Base-by-base conservation (phyloP, 2,888 invertebrate genomes). In the Timandra comae region DNA sequence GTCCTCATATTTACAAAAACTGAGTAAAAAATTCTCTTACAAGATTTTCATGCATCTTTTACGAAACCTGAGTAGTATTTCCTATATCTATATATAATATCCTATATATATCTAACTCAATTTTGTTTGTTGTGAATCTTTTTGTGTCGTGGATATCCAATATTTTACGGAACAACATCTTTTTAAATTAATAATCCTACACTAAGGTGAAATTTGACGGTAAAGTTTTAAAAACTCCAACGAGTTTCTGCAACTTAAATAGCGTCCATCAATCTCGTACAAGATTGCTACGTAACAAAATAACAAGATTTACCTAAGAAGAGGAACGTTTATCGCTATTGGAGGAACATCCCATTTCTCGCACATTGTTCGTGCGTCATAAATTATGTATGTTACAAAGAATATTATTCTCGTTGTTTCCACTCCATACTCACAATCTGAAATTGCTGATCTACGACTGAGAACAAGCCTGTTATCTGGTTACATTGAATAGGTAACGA, bases 371-470 rank as follows among this genome's bases (percentile, higher is more conserved):
- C 3, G 25, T 19, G 5, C 16, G 16, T 16, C 16, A 16, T 16
- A 16, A 16, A 16, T 16, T 16, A 16, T 16, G 16, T n/a, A 24
- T 29, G 42, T 35, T 48, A 30, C 37, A 35, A 53, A 44, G 28
- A 23, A 29, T 36, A 45, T 41, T 16, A 45, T 50, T 41, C 39
- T 33, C 30, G 31, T 40, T 37, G 25, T 45, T 39, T 36, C 30
- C 32, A 23, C 29, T 16, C 16, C 4, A 16, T 30, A 35, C 38
- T 41, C 43, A 36, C 27, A 45, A 55, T 48, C 41, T 49, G 32
- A 42, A 49, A 49, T 49, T 37, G 47, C 25, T 28, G 35, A 46
- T 49, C 41, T 47, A 27, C 12, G 36, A 36, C 35, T 12, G 27
- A 38, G 30, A 43, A 38, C 35, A 36, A 37, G 28, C 29, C 13